Percentiles rank a stretch among this genome's conserved stretches.
Evolutionary conservation across 2,888 invertebrate genomes (phyloP).

Genomic region (Catocala fraxini): DNA sequence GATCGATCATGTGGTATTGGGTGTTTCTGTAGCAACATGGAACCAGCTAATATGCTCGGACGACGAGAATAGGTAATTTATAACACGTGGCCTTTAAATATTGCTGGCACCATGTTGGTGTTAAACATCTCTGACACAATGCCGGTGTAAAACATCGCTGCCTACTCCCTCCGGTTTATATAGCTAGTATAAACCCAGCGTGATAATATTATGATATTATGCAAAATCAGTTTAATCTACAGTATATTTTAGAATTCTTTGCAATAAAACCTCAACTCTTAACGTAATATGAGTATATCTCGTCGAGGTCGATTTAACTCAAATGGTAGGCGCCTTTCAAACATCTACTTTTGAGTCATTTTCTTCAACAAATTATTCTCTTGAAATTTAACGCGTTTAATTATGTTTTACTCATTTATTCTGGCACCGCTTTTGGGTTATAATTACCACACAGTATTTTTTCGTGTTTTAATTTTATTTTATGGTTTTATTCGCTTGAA

Average conservation of each 20-base stretch:
- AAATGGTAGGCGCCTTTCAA: conserved; percentile 7
- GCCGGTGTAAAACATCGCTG: too few species aligned
- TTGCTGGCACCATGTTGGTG: too few species aligned
- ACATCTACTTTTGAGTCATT: conserved; percentile 8
- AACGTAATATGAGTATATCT: conserved; percentile 1
- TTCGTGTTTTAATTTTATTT: too few species aligned
- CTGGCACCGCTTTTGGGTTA: neutral
- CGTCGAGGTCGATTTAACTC: conserved; percentile 5
- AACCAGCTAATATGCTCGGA: too few species aligned
- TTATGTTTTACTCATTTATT: conserved; percentile 13
- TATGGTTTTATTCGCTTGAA: too few species aligned
- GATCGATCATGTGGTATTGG: too few species aligned
- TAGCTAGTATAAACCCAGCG: too few species aligned
- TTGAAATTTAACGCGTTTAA: conserved; percentile 7
- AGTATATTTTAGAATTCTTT: neutral
- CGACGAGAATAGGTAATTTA: too few species aligned
- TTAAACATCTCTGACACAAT: too few species aligned
- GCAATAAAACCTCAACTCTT: conserved; percentile 2
- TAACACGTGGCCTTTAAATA: too few species aligned
- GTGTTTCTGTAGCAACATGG: too few species aligned
- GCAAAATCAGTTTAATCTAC: too few species aligned
- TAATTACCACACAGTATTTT: neutral
- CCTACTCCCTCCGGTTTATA: neutral
- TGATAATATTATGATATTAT: neutral
- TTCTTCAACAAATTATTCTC: conserved; percentile 11